phyloP scores from a whole-genome alignment of 2,797 vertebrate genomes.

The Dermochelys coriacea region DNA sequence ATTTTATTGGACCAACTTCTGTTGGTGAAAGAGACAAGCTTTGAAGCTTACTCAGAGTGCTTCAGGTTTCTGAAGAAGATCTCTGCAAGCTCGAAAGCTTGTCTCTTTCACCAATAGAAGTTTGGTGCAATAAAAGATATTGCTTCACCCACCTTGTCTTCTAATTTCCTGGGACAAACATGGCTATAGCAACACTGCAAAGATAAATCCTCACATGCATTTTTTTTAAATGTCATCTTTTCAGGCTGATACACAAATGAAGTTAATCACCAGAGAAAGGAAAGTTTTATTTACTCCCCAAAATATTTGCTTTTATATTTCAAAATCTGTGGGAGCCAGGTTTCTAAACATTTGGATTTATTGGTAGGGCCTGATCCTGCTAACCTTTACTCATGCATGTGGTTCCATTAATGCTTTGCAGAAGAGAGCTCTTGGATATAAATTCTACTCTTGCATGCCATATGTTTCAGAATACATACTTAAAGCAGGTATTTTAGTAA shows the following conservation, averaged over 20 bases:
- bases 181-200: background rate
- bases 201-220: slow-evolving; percentile 40
- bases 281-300: slow-evolving; percentile 41
- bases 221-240: slow-evolving; percentile 6
- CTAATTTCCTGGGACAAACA: background rate
- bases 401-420: background rate
- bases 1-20: background rate
- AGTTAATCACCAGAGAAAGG: slow-evolving; percentile 8
- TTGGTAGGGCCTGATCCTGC: background rate
- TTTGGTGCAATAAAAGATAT: background rate
- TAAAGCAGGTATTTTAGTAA: slow-evolving; percentile 28
- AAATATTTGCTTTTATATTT: slow-evolving; percentile 20
- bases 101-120: background rate
- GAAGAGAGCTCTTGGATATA: slow-evolving; percentile 20
- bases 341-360: background rate
- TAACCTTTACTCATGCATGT: background rate
- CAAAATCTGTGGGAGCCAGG: background rate
- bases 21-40: background rate
- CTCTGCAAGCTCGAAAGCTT: background rate
- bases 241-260: slow-evolving; percentile 1
- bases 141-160: background rate
- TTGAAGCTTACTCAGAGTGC: background rate
- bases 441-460: slow-evolving; percentile 33
- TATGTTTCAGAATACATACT: slow-evolving; percentile 52
- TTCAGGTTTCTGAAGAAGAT: background rate